Evolutionary conservation across 2,113 vertebrate species (phyloP), one percentile per base, ranked within the genome.

Genomic region (Aramus guarauna): DNA sequence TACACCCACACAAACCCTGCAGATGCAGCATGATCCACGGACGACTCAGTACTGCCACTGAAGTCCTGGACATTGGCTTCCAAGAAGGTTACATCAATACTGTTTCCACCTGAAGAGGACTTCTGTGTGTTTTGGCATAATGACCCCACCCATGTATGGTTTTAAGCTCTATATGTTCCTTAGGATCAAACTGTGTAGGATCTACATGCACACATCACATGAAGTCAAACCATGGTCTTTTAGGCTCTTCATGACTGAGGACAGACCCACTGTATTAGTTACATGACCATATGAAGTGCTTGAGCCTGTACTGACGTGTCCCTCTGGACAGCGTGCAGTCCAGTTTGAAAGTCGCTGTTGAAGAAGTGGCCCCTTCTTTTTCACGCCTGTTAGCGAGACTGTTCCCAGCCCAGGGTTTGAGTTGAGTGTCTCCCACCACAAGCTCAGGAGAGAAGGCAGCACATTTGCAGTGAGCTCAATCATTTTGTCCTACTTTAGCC

Each of bases 401-500:
- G 37, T 34, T 67, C 11, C 3, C 36, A 56, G 48, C 52, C 16
- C n/a, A 90, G 53, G n/a, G 37, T 43, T 41, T 30, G 32, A 53
- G 34, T 55, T 91, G 26, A 52, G 32, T 2, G 0, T 34, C 47
- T 26, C 34, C 64, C 43, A 58, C 27, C 26, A 14, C 1, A 1
- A 13, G 34, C 37, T 68, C 55, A 58, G 32, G 29, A 23, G 5
- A 67, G 32, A 39, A 5, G 3, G 8, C 13, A 34, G 21, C 22
- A 23, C 5, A 4, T 69, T 36, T 63, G 34, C n/a, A 41, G 15
- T 10, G 14, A 37, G 37, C 30, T 53, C 47, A 41, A 52, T 74
- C 16, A 19, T 55, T 66, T 48, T 36, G 32, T 24, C 18, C 29
- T 56, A 12, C 6, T 6, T 62, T 36, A 63, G 12, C 19, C 18